phyloP scores from a whole-genome alignment of 23 tunicate genomes.

The Botrylloides violaceus region DNA sequence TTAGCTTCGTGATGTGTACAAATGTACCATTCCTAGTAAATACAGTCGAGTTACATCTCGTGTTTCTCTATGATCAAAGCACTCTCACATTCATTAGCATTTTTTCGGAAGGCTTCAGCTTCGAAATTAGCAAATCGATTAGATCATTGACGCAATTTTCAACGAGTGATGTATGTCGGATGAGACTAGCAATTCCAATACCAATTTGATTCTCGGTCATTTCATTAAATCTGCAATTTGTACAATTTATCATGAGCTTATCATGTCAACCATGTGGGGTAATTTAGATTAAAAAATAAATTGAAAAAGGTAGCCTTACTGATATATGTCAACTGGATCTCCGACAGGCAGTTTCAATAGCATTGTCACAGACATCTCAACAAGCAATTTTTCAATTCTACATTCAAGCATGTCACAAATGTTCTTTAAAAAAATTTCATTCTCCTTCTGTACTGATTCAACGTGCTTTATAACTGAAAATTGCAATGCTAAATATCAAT shows the following conservation, averaged over 20 bases:
- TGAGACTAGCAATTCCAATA: constrained; percentile 31
- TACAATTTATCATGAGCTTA: too few relatives aligned
- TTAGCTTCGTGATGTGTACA: constrained; percentile 85
- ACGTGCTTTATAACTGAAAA: constrained; percentile 40
- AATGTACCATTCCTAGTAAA: constrained; percentile 58
- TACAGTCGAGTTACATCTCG: too few relatives aligned
- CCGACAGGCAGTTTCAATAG: constrained; percentile 41
- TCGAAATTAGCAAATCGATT: constrained; percentile 28
- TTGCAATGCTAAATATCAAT: not conserved
- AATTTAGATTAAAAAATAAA: too few relatives aligned
- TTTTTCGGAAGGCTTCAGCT: constrained; percentile 44
- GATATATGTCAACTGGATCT: constrained; percentile 48
- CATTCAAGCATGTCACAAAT: constrained; percentile 71
- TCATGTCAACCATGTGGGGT: too few relatives aligned
- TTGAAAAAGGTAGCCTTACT: too few relatives aligned
- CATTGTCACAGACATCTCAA: constrained; percentile 39
- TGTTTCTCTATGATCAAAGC: too few relatives aligned
- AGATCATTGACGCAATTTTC: constrained; percentile 72
- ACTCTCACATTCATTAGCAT: not conserved
- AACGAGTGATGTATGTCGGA: constrained; percentile 44
- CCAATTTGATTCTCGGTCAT: constrained; percentile 26
- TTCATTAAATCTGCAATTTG: constrained; percentile 52
- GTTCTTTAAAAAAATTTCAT: constrained; percentile 54
- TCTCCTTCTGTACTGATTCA: constrained; percentile 27
- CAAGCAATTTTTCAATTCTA: constrained; percentile 57